Evolutionary conservation across 1,140 invertebrate genomes (phyloP).

Genomic region (Papilio dardanus): DNA sequence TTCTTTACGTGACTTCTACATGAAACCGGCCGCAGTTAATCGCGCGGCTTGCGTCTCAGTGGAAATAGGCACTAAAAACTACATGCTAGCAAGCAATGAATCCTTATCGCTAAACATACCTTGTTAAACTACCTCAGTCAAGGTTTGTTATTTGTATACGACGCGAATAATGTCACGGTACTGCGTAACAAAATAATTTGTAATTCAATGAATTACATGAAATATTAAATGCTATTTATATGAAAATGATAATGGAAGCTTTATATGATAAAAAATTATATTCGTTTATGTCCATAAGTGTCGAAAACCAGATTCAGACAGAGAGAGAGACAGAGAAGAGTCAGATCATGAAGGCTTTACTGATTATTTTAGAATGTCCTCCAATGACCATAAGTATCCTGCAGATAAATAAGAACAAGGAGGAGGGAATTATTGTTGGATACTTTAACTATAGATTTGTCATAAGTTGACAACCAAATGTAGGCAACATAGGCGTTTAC

Average conservation of each 20-base stretch:
- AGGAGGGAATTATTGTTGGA: not conserved
- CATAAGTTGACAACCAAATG: no score
- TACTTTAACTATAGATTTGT: not conserved
- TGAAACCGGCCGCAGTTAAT: not conserved
- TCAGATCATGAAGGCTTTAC: no score
- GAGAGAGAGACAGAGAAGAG: no score
- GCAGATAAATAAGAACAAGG: no score
- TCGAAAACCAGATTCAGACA: no score
- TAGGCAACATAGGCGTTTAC: not conserved
- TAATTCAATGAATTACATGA: not conserved
- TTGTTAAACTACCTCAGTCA: conserved; percentile 24
- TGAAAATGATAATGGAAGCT: not conserved
- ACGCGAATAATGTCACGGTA: not conserved
- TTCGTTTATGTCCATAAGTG: no score
- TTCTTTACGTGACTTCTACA: no score
- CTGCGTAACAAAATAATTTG: conserved; percentile 11
- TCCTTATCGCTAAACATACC: conserved; percentile 11
- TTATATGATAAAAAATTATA: no score
- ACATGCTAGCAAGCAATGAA: conserved; percentile 5
- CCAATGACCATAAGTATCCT: no score
- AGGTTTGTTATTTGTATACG: conserved; percentile 20
- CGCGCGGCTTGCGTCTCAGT: not conserved
- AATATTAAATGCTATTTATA: not conserved
- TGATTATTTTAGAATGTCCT: no score
- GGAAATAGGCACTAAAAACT: not conserved